Evolutionary conservation across 2,113 vertebrate species (phyloP).

Genomic region (Seriola rivoliana): DNA sequence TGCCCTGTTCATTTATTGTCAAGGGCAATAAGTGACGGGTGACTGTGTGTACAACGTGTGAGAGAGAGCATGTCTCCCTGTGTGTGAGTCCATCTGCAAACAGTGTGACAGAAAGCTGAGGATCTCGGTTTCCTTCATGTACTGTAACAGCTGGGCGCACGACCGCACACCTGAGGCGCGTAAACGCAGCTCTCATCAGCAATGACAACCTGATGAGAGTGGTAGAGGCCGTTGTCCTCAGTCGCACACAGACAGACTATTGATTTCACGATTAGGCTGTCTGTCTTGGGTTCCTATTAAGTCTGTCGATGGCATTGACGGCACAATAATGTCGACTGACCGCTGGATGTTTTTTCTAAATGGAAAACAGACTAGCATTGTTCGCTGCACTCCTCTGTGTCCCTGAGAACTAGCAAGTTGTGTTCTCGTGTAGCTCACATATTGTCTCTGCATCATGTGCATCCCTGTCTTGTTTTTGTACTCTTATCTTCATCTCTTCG

Average conservation of each 20-base stretch:
- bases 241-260: conserved; percentile 65
- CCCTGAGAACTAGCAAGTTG: background rate
- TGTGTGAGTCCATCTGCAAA: background rate
- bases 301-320: conserved; percentile 59
- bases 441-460: background rate
- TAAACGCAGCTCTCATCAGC: conserved; percentile 32
- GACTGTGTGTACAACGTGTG: background rate
- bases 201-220: conserved; percentile 49
- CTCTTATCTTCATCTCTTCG: conserved; percentile 10
- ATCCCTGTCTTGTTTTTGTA: background rate
- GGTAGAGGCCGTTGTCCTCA: conserved; percentile 46
- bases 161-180: conserved; percentile 23
- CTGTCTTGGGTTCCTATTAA: conserved; percentile 69
- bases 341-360: conserved; percentile 52
- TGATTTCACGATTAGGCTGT: conserved; percentile 76
- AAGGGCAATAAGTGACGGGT: background rate
- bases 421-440: background rate
- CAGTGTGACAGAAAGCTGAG: background rate
- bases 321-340: conserved; percentile 39
- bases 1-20: background rate
- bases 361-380: conserved; percentile 34
- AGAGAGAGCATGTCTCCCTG: too few relatives aligned
- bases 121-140: background rate
- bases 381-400: conserved; percentile 14
- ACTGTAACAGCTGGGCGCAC: background rate